phyloP scores from a whole-genome alignment of 92 coral and sea anemone species.

The Palythoa caribaeorum region DNA sequence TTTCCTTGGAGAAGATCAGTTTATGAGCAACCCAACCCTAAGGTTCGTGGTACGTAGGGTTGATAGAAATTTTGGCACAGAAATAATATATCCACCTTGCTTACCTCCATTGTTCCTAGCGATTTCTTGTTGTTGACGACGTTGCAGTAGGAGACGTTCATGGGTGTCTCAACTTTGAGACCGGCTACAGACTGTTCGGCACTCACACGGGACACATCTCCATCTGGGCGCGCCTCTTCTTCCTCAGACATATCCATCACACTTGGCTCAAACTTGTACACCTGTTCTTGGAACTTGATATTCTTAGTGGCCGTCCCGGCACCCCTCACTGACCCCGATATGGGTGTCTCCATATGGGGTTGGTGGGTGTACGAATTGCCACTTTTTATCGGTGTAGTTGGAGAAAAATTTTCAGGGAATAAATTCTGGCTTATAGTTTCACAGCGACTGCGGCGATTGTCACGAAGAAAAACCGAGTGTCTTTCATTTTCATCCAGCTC shows the following conservation, averaged over 20 bases:
- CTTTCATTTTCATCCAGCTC: conserved; percentile 4
- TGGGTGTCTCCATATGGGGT: conserved; percentile 26
- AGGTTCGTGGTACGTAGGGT: neutral
- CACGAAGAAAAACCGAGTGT: neutral
- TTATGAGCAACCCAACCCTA: too few species aligned
- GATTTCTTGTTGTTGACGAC: conserved; percentile 6
- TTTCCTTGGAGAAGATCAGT: too few species aligned
- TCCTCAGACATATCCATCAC: conserved; percentile 21
- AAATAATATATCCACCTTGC: neutral
- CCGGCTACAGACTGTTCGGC: neutral
- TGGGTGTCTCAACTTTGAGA: conserved; percentile 18
- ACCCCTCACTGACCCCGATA: conserved; percentile 15
- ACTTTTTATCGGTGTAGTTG: conserved; percentile 29
- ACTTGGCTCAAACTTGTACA: conserved; percentile 7
- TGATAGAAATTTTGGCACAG: neutral
- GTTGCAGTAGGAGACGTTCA: neutral
- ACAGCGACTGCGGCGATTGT: conserved; percentile 25
- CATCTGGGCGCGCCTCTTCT: neutral
- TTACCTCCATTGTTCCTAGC: conserved; percentile 31
- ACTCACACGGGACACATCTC: neutral
- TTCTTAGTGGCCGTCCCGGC: conserved; percentile 7
- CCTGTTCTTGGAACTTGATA: conserved; percentile 35
- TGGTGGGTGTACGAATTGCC: neutral
- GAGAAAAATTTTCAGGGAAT: neutral
- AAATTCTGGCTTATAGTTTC: conserved; percentile 33